Base-by-base conservation (phyloP, 2,797 vertebrate genomes). In the Lithobates sylvaticus region DNA sequence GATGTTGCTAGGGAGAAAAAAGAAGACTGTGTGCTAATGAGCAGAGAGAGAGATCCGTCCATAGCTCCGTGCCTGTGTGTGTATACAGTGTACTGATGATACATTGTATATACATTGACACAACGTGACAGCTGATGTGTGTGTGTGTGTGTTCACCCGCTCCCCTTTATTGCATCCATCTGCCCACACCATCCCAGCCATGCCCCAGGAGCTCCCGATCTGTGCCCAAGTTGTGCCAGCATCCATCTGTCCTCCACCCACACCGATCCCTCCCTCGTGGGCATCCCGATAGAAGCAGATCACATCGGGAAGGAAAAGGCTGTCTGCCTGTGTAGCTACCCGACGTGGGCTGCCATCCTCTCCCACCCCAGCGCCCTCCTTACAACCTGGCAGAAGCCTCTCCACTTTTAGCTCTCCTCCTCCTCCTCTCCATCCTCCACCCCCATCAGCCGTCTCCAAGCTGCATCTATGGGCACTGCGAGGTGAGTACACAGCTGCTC, bases 1-100 rank as follows among this genome's bases (percentile, higher is more conserved):
- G 76, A 84, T 87, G 86, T 87, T 87, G 83, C 86, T 87, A 87
- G 81, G 86, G 76, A 84, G 64, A 83, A 74, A 29, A 80, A 80
- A 50, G 86, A 80, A 84, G 86, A 44, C 81, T 87, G 80, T 73
- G 76, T 64, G 71, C 84, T 81, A 71, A 84, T 87, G 71, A 87
- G 50, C 36, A 71, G 81, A 39, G 39, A 39, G 39, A 39, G 39
- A 76, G 81, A 80, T 83, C 42, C 83, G 42, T 87, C 69, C 58
- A 87, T 44, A 69, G 54, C 73, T 34, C 29, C 54, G 39, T 44
- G 13, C 47, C 44, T 78, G 34, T 78, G 67, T 78, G 29, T 32
- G 72, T 64, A 78, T 58, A 61, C 26, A 26, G 75, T 23, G 12
- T 36, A 27, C 26, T 68, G 50, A 64, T 47, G 69, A 79, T 65